A percentile compares a stretch with the other conserved stretches of the same genome.
phyloP scores from a whole-genome alignment of 2,797 vertebrate species.

The Bufotes viridis region DNA sequence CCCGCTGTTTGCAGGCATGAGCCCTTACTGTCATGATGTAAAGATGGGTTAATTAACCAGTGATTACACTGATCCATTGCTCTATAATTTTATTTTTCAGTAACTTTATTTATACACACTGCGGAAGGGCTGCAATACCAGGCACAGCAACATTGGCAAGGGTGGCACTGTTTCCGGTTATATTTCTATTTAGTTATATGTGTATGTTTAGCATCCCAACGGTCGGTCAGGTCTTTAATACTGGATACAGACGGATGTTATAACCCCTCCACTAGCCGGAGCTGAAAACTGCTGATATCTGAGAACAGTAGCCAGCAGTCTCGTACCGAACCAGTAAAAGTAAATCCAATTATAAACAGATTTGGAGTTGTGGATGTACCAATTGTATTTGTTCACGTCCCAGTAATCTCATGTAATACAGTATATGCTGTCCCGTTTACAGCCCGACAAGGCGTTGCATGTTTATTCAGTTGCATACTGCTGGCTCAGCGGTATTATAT shows the following conservation, averaged over 20 bases:
- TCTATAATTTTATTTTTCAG: too few species aligned
- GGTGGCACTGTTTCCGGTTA: too few species aligned
- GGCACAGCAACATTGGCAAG: too few species aligned
- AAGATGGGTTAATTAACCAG: too few species aligned
- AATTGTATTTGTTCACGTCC: neutral
- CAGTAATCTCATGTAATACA: conserved; percentile 9
- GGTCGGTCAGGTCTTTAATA: neutral
- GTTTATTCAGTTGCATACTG: neutral
- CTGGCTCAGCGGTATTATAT: conserved; percentile 24
- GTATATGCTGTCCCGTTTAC: neutral
- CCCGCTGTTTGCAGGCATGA: too few species aligned
- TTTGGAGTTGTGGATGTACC: neutral
- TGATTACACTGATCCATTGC: too few species aligned
- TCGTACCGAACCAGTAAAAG: neutral
- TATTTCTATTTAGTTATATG: too few species aligned
- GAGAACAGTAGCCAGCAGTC: neutral
- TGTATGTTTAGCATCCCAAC: neutral
- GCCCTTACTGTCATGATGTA: too few species aligned
- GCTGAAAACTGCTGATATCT: neutral
- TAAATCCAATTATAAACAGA: neutral
- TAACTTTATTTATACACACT: too few species aligned
- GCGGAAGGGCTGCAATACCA: too few species aligned
- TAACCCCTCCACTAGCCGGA: neutral
- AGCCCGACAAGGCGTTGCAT: neutral
- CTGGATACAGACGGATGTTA: neutral